phyloP scores from a whole-genome alignment of 2,888 invertebrate species.

The Acronicta alni region DNA sequence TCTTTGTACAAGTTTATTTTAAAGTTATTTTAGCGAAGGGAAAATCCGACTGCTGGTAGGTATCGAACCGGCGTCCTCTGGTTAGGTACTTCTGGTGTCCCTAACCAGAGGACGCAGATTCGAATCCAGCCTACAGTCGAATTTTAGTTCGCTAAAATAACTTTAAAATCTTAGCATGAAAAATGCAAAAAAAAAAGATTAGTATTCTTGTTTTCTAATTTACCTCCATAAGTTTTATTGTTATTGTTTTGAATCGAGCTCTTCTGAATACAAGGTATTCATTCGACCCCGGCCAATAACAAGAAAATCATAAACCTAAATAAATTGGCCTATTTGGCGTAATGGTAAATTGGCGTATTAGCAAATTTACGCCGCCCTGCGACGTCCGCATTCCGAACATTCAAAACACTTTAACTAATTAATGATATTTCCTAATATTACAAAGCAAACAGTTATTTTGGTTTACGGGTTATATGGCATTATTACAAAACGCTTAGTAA shows the following conservation, averaged over 20 bases:
- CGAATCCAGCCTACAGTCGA: no score
- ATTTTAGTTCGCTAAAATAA: no score
- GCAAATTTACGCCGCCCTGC: slow-evolving; percentile 12
- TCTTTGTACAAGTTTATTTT: no score
- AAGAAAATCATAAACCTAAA: slow-evolving; percentile 37
- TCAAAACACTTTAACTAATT: slow-evolving; percentile 34
- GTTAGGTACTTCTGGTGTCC: no score
- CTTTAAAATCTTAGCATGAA: no score
- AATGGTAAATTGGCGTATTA: no score
- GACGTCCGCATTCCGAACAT: slow-evolving; percentile 31
- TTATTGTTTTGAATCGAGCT: slow-evolving; percentile 34
- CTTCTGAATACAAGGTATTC: slow-evolving; percentile 26
- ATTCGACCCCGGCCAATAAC: slow-evolving; percentile 29
- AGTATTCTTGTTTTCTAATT: slow-evolving; percentile 12
- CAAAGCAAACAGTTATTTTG: not conserved
- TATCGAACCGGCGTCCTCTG: no score
- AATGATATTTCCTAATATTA: not conserved
- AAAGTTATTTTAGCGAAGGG: no score
- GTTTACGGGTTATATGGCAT: not conserved
- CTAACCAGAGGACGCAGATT: no score
- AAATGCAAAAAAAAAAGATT: no score
- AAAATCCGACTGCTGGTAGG: no score
- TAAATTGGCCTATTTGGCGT: slow-evolving; percentile 28
- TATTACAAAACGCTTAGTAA: no score
- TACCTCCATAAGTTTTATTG: slow-evolving; percentile 22